Evolutionary conservation across 2,113 vertebrate species (phyloP).

Genomic region (Podarcis raffonei): DNA sequence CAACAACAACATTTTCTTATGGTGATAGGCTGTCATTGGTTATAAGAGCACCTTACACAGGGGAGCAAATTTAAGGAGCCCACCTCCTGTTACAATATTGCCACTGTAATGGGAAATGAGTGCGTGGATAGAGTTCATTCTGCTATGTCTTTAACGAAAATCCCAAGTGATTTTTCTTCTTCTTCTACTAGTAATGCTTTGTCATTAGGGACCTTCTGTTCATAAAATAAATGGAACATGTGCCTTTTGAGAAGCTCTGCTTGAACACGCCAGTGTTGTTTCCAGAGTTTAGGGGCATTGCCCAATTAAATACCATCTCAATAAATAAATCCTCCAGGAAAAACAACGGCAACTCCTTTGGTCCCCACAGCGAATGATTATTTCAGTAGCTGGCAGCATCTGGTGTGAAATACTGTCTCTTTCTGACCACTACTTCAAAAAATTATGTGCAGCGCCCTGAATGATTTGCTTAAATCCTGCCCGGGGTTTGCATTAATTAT

Average conservation of each 20-base stretch:
- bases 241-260: background rate
- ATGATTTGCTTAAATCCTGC: slow-evolving; percentile 3
- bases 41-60: background rate
- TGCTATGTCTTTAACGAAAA: background rate
- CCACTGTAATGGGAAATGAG: background rate
- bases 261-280: background rate
- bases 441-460: background rate
- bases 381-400: slow-evolving; percentile 1
- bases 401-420: background rate
- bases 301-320: background rate
- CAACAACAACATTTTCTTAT: too few species aligned
- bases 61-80: background rate
- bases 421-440: background rate
- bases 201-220: background rate
- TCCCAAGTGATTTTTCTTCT: background rate
- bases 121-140: background rate
- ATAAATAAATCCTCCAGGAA: background rate
- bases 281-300: background rate
- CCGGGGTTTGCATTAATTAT: slow-evolving; percentile 5
- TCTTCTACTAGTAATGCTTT: background rate
- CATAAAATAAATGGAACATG: background rate
- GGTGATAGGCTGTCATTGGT: background rate
- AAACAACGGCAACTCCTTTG: background rate
- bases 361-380: background rate
- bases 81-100: background rate